These are phyloP conservation scores for Ciona savignyi DNA, from an alignment of 23 tunicate genomes.

Conservation along the genomic window DNA sequence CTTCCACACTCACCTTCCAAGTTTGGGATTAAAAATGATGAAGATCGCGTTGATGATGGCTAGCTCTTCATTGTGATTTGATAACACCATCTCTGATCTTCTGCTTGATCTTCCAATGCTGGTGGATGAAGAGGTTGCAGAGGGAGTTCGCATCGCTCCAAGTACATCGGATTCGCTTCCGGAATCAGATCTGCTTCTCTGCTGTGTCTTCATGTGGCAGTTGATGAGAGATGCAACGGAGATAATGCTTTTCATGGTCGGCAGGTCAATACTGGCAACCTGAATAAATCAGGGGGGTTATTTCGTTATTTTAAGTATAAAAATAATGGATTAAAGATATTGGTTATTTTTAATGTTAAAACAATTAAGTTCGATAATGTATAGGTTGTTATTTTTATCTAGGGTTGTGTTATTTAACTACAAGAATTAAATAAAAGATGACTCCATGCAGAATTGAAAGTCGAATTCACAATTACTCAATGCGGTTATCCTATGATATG, in stretches of 20 bases:
- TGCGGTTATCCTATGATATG: too few relatives aligned
- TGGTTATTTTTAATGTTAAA: too few relatives aligned
- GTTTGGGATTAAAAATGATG: conserved; percentile 23
- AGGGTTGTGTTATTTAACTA: too few relatives aligned
- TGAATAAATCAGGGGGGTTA: too few relatives aligned
- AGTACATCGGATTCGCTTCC: not conserved
- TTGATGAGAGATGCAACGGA: conserved; percentile 9
- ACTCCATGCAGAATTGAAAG: too few relatives aligned
- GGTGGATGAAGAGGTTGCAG: conserved; percentile 14
- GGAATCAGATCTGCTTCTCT: conserved; percentile 23
- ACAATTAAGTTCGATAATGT: too few relatives aligned
- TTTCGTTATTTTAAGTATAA: too few relatives aligned
- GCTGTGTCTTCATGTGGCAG: not conserved
- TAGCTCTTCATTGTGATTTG: conserved; percentile 48
- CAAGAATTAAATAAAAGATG: too few relatives aligned
- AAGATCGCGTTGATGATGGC: conserved; percentile 53
- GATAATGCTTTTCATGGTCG: conserved; percentile 33
- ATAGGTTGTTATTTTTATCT: too few relatives aligned
- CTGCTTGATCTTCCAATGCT: conserved; percentile 41
- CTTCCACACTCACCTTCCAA: conserved; percentile 37
- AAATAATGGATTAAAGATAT: too few relatives aligned
- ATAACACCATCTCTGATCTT: conserved; percentile 42
- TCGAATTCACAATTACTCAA: too few relatives aligned
- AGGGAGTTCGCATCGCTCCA: conserved; percentile 1
- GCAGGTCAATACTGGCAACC: conserved; percentile 8